Conservation (phyloP, 2,888 invertebrate species). For the Meloe dianella region DNA sequence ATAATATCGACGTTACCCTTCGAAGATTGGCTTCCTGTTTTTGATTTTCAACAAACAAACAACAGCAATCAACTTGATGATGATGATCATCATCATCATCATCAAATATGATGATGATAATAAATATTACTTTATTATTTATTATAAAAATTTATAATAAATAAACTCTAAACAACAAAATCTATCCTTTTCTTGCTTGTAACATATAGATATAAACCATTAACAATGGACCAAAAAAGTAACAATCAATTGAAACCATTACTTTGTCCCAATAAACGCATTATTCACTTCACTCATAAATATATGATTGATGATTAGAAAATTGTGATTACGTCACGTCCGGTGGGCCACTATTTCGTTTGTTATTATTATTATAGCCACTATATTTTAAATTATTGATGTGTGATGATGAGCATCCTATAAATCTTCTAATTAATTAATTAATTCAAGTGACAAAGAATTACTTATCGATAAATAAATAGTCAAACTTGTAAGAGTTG, state of each 20-base stretch:
- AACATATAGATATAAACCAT: background rate
- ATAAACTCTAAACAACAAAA: background rate
- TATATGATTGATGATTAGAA: slow-evolving; percentile 61
- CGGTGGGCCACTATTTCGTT: slow-evolving; percentile 45
- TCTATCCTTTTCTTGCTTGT: background rate
- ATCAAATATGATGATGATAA: background rate
- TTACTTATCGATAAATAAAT: no score
- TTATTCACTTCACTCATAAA: slow-evolving; percentile 59
- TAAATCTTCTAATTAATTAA: background rate
- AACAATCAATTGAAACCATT: slow-evolving; percentile 51
- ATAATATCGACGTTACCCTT: slow-evolving; percentile 46
- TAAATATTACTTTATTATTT: background rate
- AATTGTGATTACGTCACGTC: slow-evolving; percentile 60
- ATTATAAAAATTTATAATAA: background rate
- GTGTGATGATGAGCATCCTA: background rate
- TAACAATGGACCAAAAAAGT: slow-evolving; percentile 46
- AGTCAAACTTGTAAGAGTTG: no score
- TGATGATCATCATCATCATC: background rate
- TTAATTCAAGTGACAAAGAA: background rate
- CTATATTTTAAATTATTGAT: slow-evolving; percentile 6
- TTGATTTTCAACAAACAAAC: slow-evolving; percentile 13
- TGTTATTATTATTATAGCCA: background rate
- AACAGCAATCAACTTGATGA: background rate
- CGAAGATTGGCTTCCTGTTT: slow-evolving; percentile 42
- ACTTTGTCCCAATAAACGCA: slow-evolving; percentile 52